Conservation (phyloP, 2,888 invertebrate species). For the Tipula helvola region DNA sequence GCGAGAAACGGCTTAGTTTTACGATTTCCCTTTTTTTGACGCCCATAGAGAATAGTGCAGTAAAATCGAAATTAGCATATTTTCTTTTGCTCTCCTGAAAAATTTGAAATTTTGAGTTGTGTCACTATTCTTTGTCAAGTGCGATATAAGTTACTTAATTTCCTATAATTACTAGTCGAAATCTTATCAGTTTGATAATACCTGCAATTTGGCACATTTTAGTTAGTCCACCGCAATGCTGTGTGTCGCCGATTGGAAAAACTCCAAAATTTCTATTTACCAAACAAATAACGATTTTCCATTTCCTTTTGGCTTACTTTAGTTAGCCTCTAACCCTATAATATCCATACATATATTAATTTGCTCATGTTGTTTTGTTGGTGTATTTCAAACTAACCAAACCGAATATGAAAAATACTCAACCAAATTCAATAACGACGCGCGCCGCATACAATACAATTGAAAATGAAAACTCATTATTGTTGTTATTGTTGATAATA, state of each 20-base stretch:
- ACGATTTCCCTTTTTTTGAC: too few species aligned
- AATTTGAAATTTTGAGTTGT: too few species aligned
- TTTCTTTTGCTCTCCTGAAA: too few species aligned
- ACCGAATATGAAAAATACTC: neutral
- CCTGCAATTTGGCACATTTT: neutral
- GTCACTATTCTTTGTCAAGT: neutral
- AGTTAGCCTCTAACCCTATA: neutral
- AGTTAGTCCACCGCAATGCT: neutral
- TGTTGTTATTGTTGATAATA: neutral
- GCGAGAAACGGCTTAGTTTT: too few species aligned
- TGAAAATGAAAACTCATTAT: neutral
- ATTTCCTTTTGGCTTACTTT: neutral
- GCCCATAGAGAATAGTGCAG: too few species aligned
- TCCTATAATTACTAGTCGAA: too few species aligned
- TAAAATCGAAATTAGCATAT: too few species aligned
- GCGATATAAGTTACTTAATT: neutral
- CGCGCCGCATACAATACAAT: neutral
- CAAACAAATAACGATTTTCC: neutral
- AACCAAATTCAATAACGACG: neutral
- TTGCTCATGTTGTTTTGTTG: neutral
- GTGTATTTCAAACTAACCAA: neutral
- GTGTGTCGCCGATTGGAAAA: neutral
- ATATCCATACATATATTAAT: neutral
- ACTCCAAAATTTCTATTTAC: neutral
- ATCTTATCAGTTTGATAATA: neutral